Percentiles rank a stretch among this genome's conserved stretches.
These are phyloP conservation scores for Smittia aterrima DNA, from an alignment of 2,888 invertebrate genomes.

Conservation along the genomic window DNA sequence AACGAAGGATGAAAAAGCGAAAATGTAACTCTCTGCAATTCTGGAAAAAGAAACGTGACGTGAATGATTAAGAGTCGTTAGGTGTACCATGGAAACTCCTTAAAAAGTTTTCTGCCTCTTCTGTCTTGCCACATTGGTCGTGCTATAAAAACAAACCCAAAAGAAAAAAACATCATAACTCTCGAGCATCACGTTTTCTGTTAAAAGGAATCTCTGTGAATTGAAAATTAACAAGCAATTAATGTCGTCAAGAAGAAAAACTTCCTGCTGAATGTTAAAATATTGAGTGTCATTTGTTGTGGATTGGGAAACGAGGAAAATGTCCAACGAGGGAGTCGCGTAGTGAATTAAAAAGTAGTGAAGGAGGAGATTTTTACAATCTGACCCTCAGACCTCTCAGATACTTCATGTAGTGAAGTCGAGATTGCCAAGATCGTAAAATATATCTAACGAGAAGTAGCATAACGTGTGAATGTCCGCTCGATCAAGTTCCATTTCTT, in stretches of 20 bases:
- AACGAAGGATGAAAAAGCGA: neutral
- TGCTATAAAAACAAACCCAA: neutral
- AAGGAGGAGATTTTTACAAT: neutral
- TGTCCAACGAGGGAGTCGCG: neutral
- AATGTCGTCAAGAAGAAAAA: slow-evolving; percentile 10
- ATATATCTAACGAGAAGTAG: too few relatives aligned
- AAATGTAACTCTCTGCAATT: slow-evolving; percentile 32
- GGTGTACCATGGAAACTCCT: neutral
- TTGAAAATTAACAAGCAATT: slow-evolving; percentile 40
- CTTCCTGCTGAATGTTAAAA: neutral
- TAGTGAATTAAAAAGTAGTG: neutral
- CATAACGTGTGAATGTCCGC: too few relatives aligned
- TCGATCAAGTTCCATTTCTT: too few relatives aligned
- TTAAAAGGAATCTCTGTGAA: slow-evolving; percentile 29
- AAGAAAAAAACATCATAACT: neutral
- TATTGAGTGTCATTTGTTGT: neutral
- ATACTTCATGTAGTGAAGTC: too few relatives aligned
- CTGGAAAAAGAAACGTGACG: slow-evolving; percentile 20
- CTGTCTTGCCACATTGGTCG: neutral
- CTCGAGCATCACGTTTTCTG: slow-evolving; percentile 20
- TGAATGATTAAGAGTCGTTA: neutral
- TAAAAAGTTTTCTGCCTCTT: neutral
- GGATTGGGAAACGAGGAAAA: neutral
- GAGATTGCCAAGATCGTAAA: too few relatives aligned
- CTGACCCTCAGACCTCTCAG: too few relatives aligned